Base-by-base conservation (phyloP, 2,888 invertebrate genomes). In the Cosmopolites sordidus region DNA sequence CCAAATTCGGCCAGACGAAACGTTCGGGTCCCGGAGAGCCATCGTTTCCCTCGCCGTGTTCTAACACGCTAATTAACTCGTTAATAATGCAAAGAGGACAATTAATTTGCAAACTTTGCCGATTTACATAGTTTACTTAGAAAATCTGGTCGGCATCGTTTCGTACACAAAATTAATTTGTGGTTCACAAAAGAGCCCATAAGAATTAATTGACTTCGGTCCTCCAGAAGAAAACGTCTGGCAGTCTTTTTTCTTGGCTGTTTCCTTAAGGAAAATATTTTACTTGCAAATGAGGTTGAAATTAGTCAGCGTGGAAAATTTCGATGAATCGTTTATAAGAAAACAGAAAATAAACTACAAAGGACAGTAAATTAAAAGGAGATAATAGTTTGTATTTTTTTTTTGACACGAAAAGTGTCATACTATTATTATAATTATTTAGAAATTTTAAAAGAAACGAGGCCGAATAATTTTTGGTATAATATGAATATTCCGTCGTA, bases 21-120 rank as follows among this genome's bases (percentile, higher is more conserved):
- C 45, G 37, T 16, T 37, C 8, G 11, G 16, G 12, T 37, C 12
- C 18, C 9, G n/a, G 17, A 38, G 22, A 16, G 12, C 33, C 11
- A 33, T 33, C 44, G 16, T 17, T 29, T 44, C 29, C 17, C 17
- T 42, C n/a, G 11, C 11, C 18, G 30, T 22, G 16, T 46, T 39
- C 11, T 18, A 46, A 17, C 33, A 22, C 38, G 39, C 46, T 46
- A 46, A 46, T 46, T 46, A 18, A 38, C 46, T 39, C 38, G 39
- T 39, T 46, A 39, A 46, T 46, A 46, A 39, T 39, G 46, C 27
- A 46, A 39, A 39, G 46, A 46, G 39, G 15, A 39, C 22, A 46
- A 46, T 46, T 46, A 38, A 46, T 46, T 46, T 39, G 18, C 38
- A 37, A 38, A 46, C 46, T 46, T 46, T 46, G 39, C 14, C 46